Evolutionary conservation across 2,113 vertebrate species (phyloP).

Genomic region (Pollimyrus isidori): DNA sequence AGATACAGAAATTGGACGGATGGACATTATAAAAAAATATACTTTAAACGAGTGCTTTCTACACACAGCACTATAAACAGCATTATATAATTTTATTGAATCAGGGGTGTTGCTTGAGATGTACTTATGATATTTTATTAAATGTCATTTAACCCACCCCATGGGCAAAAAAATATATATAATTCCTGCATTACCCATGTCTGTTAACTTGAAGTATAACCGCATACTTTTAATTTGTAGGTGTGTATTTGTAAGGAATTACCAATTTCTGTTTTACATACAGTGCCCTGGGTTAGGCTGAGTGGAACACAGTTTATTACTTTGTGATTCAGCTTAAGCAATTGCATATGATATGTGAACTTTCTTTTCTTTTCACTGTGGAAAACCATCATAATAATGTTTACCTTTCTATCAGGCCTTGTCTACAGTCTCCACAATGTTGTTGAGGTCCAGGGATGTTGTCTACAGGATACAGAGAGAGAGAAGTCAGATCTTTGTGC

Average conservation of each 20-base stretch:
- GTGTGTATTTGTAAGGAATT: neutral
- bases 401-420: conserved; percentile 64
- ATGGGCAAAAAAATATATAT: neutral
- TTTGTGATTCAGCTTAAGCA: neutral
- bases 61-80: neutral
- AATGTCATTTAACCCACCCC: neutral
- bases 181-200: neutral
- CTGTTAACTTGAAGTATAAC: neutral
- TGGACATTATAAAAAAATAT: neutral
- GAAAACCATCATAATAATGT: neutral
- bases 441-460: conserved; percentile 61
- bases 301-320: neutral
- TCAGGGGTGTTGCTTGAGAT: neutral
- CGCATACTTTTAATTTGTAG: neutral
- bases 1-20: neutral
- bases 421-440: conserved; percentile 62
- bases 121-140: neutral
- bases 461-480: conserved; percentile 46
- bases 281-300: neutral
- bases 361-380: neutral
- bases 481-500: neutral
- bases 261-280: neutral
- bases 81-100: neutral
- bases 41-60: neutral
- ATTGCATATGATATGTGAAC: neutral